Evolutionary conservation across 2,113 vertebrate species (phyloP).

Genomic region (Catharus fuscescens): DNA sequence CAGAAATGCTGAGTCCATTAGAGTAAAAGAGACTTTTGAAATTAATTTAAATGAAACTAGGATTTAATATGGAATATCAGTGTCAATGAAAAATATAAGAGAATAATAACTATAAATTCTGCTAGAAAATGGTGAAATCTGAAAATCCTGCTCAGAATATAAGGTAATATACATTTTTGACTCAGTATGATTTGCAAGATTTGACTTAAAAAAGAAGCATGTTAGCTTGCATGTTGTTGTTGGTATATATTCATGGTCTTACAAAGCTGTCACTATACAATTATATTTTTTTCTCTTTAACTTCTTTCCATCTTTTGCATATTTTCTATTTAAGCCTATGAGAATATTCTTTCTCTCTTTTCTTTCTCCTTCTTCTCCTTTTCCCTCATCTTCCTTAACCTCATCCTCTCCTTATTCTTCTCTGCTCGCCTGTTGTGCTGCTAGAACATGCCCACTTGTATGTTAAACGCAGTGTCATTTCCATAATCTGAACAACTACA

Average conservation of each 20-base stretch:
- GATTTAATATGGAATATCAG: neutral
- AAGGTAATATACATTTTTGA: neutral
- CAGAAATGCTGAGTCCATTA: neutral
- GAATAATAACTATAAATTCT: neutral
- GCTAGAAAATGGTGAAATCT: neutral
- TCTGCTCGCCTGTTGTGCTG: neutral
- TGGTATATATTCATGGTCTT: neutral
- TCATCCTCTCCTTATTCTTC: neutral
- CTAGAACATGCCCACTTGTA: neutral
- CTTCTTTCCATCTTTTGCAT: neutral
- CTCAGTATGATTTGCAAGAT: neutral
- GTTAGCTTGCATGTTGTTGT: neutral
- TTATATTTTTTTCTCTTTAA: neutral
- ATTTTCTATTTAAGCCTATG: neutral
- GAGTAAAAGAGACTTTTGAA: neutral
- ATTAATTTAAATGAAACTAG: neutral
- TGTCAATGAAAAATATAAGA: neutral
- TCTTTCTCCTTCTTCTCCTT: neutral
- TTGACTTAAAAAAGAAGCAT: neutral
- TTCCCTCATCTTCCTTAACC: neutral
- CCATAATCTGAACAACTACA: neutral
- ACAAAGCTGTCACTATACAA: neutral
- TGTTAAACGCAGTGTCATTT: neutral
- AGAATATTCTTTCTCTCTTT: neutral
- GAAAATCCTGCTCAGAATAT: neutral